Evolutionary conservation across 1,140 invertebrate species (phyloP), one percentile per base, ranked within the genome.

Genomic region (Holcopasites calliopsidis): DNA sequence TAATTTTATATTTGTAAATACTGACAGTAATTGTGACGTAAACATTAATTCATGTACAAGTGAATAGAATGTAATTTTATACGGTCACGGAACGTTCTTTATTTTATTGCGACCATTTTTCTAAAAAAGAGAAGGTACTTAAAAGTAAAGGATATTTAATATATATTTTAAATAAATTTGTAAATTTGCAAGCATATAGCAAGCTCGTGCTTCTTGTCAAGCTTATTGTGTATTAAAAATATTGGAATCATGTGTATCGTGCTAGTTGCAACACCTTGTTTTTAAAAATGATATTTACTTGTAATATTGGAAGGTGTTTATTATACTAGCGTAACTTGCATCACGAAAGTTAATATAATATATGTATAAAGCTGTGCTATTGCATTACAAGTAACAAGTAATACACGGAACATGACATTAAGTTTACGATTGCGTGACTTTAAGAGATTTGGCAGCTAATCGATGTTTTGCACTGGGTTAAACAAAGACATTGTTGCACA

Each of bases 1-100:
- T 79, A 47, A 83, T 76, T 79, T 82, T 78, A 79, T 65, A 31
- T 57, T 77, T 61, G 65, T 82, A 85, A 76, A 75, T 71, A 82
- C n/a, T n/a, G 26, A 65, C 52, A 21, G 35, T 65, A 58, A 76
- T 57, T 73, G 31, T 72, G 40, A 64, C 60, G 55, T 65, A 64
- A n/a, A 62, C 50, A 73, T 77, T 38, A 26, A 79, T 75, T 79
- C 58, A 38, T 49, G 26, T 79, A 62, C 33, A 58, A 74, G 18
- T 57, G 33, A 75, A 68, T 44, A 35, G 42, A 76, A 81, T 81
- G 72, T 80, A 81, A 80, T 80, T 79, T 81, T 81, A 60, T 81
- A 80, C 65, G 21, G 54, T 28, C 69, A 50, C 21, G 49, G 23
- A 50, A 73, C 50, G 35, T 18, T 57, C 57, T 26, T 52, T 58